Evolutionary conservation across 2,888 invertebrate genomes (phyloP).

Genomic region (Lasius fuliginosus): DNA sequence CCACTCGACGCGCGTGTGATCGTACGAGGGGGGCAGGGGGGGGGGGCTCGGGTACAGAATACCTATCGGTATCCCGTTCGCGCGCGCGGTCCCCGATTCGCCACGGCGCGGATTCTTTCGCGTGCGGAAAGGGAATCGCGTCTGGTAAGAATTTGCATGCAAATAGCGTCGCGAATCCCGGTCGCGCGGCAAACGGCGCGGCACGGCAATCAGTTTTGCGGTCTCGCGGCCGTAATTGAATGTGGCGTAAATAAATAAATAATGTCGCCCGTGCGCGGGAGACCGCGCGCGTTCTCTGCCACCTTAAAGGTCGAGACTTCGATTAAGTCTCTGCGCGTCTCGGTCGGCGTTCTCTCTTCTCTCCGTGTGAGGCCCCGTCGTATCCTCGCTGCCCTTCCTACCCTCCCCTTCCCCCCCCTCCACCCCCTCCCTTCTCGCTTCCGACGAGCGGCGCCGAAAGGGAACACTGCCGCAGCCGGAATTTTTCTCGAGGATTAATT

Average conservation of each 20-base stretch:
- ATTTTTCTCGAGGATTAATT: slow-evolving; percentile 82
- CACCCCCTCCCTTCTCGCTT: slow-evolving; percentile 11
- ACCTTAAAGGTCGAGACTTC: slow-evolving; percentile 83
- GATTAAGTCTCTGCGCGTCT: slow-evolving; percentile 79
- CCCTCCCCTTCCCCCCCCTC: background rate
- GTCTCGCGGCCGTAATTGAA: slow-evolving; percentile 84
- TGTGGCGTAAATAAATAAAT: slow-evolving; percentile 86
- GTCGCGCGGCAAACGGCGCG: slow-evolving; percentile 62
- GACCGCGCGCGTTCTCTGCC: slow-evolving; percentile 60
- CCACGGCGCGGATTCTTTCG: slow-evolving; percentile 73
- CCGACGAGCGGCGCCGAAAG: slow-evolving; percentile 76
- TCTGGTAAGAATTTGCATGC: slow-evolving; percentile 82
- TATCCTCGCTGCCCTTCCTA: background rate
- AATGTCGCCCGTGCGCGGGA: slow-evolving; percentile 78
- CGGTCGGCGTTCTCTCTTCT: slow-evolving; percentile 72
- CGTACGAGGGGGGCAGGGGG: background rate
- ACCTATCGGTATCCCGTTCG: slow-evolving; percentile 40
- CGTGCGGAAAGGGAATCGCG: slow-evolving; percentile 68
- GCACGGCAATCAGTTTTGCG: slow-evolving; percentile 83
- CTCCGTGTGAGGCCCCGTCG: slow-evolving; percentile 59
- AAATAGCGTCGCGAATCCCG: slow-evolving; percentile 83
- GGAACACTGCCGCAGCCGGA: slow-evolving; percentile 78
- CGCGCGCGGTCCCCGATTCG: slow-evolving; percentile 66
- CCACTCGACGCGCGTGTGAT: slow-evolving; percentile 17
- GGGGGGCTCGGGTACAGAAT: background rate